phyloP scores from a whole-genome alignment of 2,888 invertebrate genomes.

The Leucania comma region DNA sequence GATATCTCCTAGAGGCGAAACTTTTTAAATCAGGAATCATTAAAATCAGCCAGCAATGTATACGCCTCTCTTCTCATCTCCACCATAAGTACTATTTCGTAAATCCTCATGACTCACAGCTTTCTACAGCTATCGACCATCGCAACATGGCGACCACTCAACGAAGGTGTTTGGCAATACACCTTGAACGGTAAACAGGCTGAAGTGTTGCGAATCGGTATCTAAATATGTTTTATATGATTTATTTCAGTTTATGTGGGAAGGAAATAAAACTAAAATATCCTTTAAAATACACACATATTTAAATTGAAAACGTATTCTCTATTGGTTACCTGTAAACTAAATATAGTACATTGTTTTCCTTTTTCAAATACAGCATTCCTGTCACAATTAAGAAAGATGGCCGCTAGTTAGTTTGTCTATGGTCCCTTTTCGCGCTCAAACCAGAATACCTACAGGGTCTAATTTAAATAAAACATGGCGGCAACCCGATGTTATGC shows the following conservation, averaged over 20 bases:
- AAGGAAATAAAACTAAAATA: constrained; percentile 12
- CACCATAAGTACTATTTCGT: constrained; percentile 43
- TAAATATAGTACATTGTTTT: neutral
- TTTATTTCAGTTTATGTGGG: constrained; percentile 6
- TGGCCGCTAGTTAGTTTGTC: neutral
- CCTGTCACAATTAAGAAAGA: too few species aligned
- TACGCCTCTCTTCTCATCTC: neutral
- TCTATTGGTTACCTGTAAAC: neutral
- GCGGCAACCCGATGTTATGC: constrained; percentile 32
- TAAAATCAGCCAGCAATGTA: constrained; percentile 47
- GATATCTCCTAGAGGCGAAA: too few species aligned
- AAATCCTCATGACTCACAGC: constrained; percentile 56
- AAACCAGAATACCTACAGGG: constrained; percentile 16
- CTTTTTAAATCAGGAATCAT: neutral
- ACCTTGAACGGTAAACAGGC: constrained; percentile 38
- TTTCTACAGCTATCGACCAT: constrained; percentile 60
- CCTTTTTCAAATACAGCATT: neutral
- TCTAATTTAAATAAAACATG: constrained; percentile 34
- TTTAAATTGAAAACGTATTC: neutral
- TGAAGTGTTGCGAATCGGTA: constrained; percentile 9
- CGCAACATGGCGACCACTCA: constrained; percentile 43
- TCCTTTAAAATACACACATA: neutral
- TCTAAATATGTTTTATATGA: neutral
- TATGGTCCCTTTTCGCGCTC: constrained; percentile 7
- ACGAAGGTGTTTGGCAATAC: constrained; percentile 41